Percentiles rank a stretch among this genome's conserved stretches.
These are phyloP conservation scores for Scaptomyza pallida DNA, from an alignment of 1,140 invertebrate species.

Conservation along the genomic window DNA sequence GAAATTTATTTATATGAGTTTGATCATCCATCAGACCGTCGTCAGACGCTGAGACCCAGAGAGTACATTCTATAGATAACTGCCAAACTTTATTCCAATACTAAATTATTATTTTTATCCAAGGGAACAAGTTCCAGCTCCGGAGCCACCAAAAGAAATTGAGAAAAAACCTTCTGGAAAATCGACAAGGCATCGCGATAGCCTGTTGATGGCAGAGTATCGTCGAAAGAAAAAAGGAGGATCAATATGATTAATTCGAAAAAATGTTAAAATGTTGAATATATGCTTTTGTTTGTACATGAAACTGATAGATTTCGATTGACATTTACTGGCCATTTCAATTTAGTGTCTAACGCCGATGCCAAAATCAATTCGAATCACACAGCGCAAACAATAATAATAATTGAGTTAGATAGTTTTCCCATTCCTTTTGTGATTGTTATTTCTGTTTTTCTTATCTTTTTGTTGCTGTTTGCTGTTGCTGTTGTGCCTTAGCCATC, in stretches of 20 bases:
- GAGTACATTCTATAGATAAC: too few species aligned
- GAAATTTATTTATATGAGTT: not conserved
- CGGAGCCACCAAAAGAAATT: too few species aligned
- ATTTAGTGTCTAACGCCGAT: constrained; percentile 36
- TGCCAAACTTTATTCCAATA: too few species aligned
- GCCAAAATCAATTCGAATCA: constrained; percentile 46
- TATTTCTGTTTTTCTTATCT: constrained; percentile 26
- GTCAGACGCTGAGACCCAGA: too few species aligned
- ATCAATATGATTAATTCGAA: not conserved
- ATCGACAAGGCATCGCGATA: too few species aligned
- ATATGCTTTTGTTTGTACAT: not conserved
- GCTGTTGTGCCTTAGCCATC: constrained; percentile 22
- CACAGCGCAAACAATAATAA: constrained; percentile 64
- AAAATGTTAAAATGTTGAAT: not conserved
- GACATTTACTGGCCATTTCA: constrained; percentile 34
- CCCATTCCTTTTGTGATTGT: constrained; percentile 1
- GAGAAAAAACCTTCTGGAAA: too few species aligned
- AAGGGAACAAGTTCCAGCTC: too few species aligned
- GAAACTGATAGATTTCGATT: constrained; percentile 13
- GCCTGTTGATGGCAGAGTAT: too few species aligned
- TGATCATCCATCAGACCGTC: not conserved
- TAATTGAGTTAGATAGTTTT: constrained; percentile 73
- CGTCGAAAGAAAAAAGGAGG: too few species aligned
- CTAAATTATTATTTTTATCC: too few species aligned
- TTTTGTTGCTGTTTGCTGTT: constrained; percentile 11